These are phyloP conservation scores for Ptychodera flava DNA, from an alignment of 35 echinoderm and acorn worm genomes.

Conservation along the genomic window DNA sequence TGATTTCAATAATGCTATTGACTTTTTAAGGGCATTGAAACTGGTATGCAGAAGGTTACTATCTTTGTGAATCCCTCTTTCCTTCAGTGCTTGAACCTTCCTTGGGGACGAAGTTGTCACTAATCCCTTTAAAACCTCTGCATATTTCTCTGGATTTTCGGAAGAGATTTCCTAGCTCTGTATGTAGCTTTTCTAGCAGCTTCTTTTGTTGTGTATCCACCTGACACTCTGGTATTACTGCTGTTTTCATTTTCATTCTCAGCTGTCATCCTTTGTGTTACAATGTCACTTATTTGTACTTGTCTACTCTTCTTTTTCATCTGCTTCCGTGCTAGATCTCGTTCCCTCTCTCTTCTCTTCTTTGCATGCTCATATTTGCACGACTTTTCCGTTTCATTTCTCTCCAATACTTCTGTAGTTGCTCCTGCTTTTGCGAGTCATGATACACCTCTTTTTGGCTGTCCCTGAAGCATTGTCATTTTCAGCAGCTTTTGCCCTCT, in stretches of 20 bases:
- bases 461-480: not conserved
- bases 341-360: constrained; percentile 17
- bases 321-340: constrained; percentile 14
- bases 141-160: not conserved
- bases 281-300: too few relatives aligned
- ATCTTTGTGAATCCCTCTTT: not conserved
- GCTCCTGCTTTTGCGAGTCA: constrained; percentile 12
- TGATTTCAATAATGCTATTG: not conserved
- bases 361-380: constrained; percentile 2
- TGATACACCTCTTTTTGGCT: not conserved
- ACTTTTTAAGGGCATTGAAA: not conserved
- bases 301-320: not conserved
- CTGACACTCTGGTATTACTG: too few relatives aligned
- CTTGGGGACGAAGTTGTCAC: constrained; percentile 5
- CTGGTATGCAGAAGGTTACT: not conserved
- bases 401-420: constrained; percentile 6
- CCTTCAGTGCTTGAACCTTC: not conserved
- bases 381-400: constrained; percentile 5
- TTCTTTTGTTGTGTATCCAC: not conserved
- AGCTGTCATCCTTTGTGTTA: too few relatives aligned
- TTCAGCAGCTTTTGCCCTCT: not conserved
- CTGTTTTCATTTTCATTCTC: too few relatives aligned
- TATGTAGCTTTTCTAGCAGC: not conserved
- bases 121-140: not conserved
- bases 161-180: constrained; percentile 4